Conservation (phyloP, 2,113 vertebrate species). For the Oncorhynchus clarkii region DNA sequence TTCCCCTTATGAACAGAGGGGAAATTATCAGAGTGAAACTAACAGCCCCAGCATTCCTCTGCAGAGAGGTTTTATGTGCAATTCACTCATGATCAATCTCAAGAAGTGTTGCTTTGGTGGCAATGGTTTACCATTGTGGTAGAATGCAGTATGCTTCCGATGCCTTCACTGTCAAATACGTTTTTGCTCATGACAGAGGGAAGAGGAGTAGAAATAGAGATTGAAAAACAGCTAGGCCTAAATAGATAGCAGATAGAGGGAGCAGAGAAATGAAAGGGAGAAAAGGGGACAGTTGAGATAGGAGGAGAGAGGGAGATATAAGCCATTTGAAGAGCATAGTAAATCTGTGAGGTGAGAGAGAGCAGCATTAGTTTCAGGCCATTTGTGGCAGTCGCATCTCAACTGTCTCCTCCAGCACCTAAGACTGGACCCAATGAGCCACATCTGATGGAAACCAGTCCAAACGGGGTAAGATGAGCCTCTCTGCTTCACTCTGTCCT, state of each 20-base stretch:
- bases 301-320: slow-evolving; percentile 23
- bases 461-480: slow-evolving; percentile 44
- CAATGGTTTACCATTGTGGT: slow-evolving; percentile 52
- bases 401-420: slow-evolving; percentile 58
- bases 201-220: slow-evolving; percentile 43
- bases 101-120: slow-evolving; percentile 38
- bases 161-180: slow-evolving; percentile 36
- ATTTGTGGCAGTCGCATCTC: slow-evolving; percentile 70
- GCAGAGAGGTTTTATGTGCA: slow-evolving; percentile 24
- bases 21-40: slow-evolving; percentile 18
- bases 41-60: slow-evolving; percentile 10
- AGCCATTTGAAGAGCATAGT: slow-evolving; percentile 40
- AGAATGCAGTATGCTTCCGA: slow-evolving; percentile 42
- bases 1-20: slow-evolving; percentile 25
- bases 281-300: not conserved
- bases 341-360: slow-evolving; percentile 59
- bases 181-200: slow-evolving; percentile 48
- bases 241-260: slow-evolving; percentile 20
- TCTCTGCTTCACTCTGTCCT: slow-evolving; percentile 37
- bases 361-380: slow-evolving; percentile 71
- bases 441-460: slow-evolving; percentile 63
- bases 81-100: slow-evolving; percentile 29
- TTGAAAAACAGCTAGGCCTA: slow-evolving; percentile 37
- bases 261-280: slow-evolving; percentile 11
- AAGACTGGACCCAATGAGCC: slow-evolving; percentile 57